phyloP scores from a whole-genome alignment of 1,140 invertebrate genomes.

The Pachypsylla venusta region DNA sequence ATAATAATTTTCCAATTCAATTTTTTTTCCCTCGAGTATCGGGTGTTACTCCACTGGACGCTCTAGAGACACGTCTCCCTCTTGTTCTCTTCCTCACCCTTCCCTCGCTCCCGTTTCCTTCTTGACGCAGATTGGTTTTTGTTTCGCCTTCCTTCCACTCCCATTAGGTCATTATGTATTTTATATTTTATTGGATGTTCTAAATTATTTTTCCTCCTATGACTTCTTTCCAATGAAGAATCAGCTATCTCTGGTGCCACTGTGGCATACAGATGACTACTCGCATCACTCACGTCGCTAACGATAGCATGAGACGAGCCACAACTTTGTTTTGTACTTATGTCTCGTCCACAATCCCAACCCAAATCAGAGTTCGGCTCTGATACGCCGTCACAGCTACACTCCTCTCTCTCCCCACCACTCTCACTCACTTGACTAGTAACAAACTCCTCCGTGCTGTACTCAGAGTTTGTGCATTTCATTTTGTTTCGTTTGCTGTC shows the following conservation, averaged over 20 bases:
- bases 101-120: background rate
- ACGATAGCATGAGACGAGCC: conserved; percentile 17
- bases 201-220: too few relatives aligned
- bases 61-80: conserved; percentile 2
- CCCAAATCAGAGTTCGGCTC: conserved; percentile 13
- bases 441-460: conserved; percentile 17
- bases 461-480: conserved; percentile 13
- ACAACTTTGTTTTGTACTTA: conserved; percentile 19
- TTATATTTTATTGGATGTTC: background rate
- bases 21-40: too few relatives aligned
- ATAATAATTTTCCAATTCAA: too few relatives aligned
- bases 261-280: conserved; percentile 22
- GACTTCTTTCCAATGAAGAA: background rate
- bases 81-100: conserved; percentile 2
- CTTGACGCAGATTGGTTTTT: background rate
- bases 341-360: conserved; percentile 23
- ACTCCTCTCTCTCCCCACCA: background rate
- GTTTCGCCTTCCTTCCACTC: background rate
- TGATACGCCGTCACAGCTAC: conserved; percentile 12
- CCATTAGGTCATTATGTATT: background rate
- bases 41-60: too few relatives aligned
- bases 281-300: conserved; percentile 19
- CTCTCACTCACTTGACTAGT: conserved; percentile 18
- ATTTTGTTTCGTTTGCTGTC: background rate
- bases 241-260: conserved; percentile 17